Conservation (phyloP, 1,140 invertebrate species). For the Marisa cornuarietis region DNA sequence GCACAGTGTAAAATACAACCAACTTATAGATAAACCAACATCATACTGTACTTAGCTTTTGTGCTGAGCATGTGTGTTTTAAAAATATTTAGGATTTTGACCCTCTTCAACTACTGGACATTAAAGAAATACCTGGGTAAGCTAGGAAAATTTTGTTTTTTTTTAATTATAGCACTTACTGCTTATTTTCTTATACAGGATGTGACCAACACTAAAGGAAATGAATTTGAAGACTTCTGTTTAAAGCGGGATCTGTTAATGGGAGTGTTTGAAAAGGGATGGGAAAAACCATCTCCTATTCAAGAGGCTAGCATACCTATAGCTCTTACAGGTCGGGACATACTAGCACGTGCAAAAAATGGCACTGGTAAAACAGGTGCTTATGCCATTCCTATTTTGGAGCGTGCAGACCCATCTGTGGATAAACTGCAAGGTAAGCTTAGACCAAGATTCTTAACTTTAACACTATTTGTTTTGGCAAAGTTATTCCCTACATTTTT, state of each 20-base stretch:
- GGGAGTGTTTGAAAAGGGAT: constrained; percentile 99
- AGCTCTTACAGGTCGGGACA: constrained; percentile 95
- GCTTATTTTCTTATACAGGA: constrained; percentile 74
- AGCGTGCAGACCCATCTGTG: constrained; percentile 90
- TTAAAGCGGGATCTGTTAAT: constrained; percentile 96
- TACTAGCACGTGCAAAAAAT: constrained; percentile 98
- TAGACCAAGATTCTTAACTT: too few relatives aligned
- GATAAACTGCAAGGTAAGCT: constrained; percentile 74
- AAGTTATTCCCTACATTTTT: too few relatives aligned
- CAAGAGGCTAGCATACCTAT: constrained; percentile 93
- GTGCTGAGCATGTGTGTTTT: too few relatives aligned
- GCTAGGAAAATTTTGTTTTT: neutral
- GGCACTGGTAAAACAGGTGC: constrained; percentile 99
- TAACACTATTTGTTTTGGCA: too few relatives aligned
- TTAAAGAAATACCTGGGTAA: neutral
- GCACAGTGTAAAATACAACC: too few relatives aligned
- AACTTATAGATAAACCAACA: too few relatives aligned
- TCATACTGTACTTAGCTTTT: too few relatives aligned
- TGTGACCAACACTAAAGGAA: constrained; percentile 98
- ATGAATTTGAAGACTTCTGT: constrained; percentile 99
- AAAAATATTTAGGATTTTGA: too few relatives aligned
- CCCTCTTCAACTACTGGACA: neutral
- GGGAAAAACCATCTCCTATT: constrained; percentile 99
- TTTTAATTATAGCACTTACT: neutral
- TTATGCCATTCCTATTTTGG: constrained; percentile 97